Percentiles rank a stretch among this genome's conserved stretches.
These are phyloP conservation scores for Poeciliopsis gracilis DNA, from an alignment of 2,797 vertebrate species.

Conservation along the genomic window DNA sequence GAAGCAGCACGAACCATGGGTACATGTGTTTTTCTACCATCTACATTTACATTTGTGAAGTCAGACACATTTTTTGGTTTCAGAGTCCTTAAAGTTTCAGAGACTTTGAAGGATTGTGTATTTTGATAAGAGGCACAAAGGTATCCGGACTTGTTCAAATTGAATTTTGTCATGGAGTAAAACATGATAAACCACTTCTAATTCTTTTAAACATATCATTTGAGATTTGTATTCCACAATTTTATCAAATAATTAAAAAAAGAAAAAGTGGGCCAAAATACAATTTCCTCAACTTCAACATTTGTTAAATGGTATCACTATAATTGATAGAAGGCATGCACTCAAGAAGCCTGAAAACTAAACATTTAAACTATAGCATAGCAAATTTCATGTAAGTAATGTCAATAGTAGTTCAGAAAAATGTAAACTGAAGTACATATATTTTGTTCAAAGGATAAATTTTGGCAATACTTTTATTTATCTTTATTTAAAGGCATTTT, in stretches of 20 bases:
- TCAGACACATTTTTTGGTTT: not conserved
- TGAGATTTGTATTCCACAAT: not conserved
- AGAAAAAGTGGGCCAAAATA: not conserved
- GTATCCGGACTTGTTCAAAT: not conserved
- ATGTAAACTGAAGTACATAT: not conserved
- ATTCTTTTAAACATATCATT: not conserved
- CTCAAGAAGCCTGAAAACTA: not conserved
- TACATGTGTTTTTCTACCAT: conserved; percentile 4
- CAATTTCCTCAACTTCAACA: not conserved
- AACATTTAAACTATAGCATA: not conserved
- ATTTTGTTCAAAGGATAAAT: not conserved
- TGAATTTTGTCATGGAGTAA: not conserved
- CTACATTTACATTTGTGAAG: not conserved
- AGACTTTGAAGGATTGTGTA: not conserved
- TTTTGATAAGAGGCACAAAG: not conserved
- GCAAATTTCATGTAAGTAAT: not conserved
- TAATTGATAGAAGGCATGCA: not conserved
- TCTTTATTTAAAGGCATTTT: not conserved
- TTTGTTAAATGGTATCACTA: not conserved
- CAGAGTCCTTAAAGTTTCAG: not conserved
- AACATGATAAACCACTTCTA: not conserved
- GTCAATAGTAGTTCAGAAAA: not conserved
- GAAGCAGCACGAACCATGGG: conserved; percentile 85
- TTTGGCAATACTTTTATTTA: not conserved
- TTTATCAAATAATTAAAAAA: not conserved